These are phyloP conservation scores for Micrasema longulum DNA, from an alignment of 1,140 invertebrate species.

Conservation along the genomic window DNA sequence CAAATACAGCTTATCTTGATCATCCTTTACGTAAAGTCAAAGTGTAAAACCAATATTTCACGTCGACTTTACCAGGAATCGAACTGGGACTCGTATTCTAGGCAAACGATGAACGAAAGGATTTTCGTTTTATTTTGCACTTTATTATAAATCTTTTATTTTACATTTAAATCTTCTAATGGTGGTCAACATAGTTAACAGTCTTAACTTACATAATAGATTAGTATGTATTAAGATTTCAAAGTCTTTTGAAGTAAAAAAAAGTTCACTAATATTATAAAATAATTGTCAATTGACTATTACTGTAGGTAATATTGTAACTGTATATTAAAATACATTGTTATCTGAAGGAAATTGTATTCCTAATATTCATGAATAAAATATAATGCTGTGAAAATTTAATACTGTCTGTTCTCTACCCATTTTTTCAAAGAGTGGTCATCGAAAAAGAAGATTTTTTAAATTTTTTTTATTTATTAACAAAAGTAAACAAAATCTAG, in stretches of 20 bases:
- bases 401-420: slow-evolving; percentile 2
- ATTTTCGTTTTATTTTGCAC: not conserved
- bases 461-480: no score
- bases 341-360: slow-evolving; percentile 38
- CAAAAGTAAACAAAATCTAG: no score
- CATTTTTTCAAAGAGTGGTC: no score
- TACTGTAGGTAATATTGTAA: slow-evolving; percentile 27
- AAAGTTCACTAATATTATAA: slow-evolving; percentile 44
- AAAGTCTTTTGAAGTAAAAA: not conserved
- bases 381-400: slow-evolving; percentile 29
- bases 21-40: no score
- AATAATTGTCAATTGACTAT: slow-evolving; percentile 41
- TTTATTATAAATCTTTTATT: no score
- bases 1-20: no score
- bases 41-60: no score
- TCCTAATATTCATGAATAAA: slow-evolving; percentile 40
- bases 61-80: no score
- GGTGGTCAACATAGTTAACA: slow-evolving; percentile 23
- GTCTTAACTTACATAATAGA: slow-evolving; percentile 2
- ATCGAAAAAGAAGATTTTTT: no score
- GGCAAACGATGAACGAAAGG: no score
- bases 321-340: slow-evolving; percentile 32
- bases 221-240: not conserved
- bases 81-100: no score
- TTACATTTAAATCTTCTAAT: no score